Conservation (phyloP, 92 coral and sea anemone species). For the Plumapathes pennacea region DNA sequence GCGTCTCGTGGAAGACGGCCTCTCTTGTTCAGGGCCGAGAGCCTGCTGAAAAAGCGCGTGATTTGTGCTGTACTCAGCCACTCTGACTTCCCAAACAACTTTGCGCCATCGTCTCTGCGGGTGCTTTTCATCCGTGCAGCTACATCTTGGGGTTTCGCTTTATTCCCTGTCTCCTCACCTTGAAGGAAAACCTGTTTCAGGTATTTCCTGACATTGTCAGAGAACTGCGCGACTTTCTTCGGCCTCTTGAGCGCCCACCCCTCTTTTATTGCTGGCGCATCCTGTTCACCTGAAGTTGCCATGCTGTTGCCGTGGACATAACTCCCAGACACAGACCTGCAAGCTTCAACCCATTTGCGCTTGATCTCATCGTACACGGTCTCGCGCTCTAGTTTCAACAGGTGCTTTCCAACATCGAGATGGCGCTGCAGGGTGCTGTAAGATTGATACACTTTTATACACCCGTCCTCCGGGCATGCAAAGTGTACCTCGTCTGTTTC, state of each 20-base stretch:
- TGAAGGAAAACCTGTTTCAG: slow-evolving; percentile 18
- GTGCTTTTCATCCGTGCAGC: slow-evolving; percentile 12
- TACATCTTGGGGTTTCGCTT: slow-evolving; percentile 26
- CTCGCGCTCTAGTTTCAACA: slow-evolving; percentile 6
- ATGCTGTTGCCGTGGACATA: not conserved
- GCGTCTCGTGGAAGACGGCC: slow-evolving; percentile 3
- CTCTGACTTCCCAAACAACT: slow-evolving; percentile 10
- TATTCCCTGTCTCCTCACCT: slow-evolving; percentile 43
- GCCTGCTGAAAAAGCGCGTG: slow-evolving; percentile 1
- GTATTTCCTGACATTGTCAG: slow-evolving; percentile 19
- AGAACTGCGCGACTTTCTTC: slow-evolving; percentile 14
- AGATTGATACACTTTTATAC: slow-evolving; percentile 17
- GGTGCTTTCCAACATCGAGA: slow-evolving; percentile 36
- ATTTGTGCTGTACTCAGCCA: slow-evolving; percentile 3
- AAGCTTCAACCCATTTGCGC: not conserved
- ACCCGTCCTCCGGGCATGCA: slow-evolving; percentile 25
- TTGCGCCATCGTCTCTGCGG: slow-evolving; percentile 4
- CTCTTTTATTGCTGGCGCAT: slow-evolving; percentile 6
- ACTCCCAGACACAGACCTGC: not conserved
- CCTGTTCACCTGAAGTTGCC: not conserved
- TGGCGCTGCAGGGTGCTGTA: slow-evolving; percentile 13
- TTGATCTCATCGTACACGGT: not conserved
- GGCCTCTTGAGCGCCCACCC: slow-evolving; percentile 38
- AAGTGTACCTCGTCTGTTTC: not conserved
- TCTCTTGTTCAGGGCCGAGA: slow-evolving; percentile 1